Evolutionary conservation across 2,888 invertebrate species (phyloP).

Genomic region (Acleris literana): DNA sequence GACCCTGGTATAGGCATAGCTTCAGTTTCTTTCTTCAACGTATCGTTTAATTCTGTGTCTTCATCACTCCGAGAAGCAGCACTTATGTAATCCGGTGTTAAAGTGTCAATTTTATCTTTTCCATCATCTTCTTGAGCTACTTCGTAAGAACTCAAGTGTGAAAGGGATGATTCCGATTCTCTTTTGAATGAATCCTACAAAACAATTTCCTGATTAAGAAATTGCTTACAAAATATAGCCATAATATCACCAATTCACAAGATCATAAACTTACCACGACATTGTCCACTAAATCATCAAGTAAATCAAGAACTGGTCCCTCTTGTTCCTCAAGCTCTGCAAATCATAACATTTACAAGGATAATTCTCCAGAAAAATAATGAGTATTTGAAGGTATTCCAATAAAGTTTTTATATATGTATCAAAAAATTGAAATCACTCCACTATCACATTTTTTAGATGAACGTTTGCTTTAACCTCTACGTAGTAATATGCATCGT

Average conservation of each 20-base stretch:
- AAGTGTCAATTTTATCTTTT: neutral
- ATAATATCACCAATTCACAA: neutral
- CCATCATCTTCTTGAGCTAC: neutral
- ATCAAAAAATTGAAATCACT: too few species aligned
- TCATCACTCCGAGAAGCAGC: conserved; percentile 17
- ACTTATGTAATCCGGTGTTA: conserved; percentile 25
- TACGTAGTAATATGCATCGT: too few species aligned
- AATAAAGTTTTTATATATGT: too few species aligned
- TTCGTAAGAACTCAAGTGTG: neutral
- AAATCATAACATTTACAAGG: conserved; percentile 34
- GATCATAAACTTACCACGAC: conserved; percentile 53
- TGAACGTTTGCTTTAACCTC: too few species aligned
- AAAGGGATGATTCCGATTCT: too few species aligned
- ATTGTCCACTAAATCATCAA: conserved; percentile 62
- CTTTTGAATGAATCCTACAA: too few species aligned
- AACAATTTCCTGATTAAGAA: too few species aligned
- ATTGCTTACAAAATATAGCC: too few species aligned
- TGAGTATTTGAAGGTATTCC: too few species aligned
- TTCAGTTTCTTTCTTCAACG: neutral
- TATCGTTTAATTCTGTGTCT: neutral
- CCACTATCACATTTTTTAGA: too few species aligned
- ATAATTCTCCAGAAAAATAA: neutral
- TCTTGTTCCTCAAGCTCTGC: conserved; percentile 71
- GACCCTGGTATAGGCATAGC: neutral
- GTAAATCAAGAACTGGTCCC: conserved; percentile 65